A percentile compares a stretch with the other conserved stretches of the same genome.
Conservation (phyloP, 2,113 vertebrate genomes). For the Tragulus kanchil region DNA sequence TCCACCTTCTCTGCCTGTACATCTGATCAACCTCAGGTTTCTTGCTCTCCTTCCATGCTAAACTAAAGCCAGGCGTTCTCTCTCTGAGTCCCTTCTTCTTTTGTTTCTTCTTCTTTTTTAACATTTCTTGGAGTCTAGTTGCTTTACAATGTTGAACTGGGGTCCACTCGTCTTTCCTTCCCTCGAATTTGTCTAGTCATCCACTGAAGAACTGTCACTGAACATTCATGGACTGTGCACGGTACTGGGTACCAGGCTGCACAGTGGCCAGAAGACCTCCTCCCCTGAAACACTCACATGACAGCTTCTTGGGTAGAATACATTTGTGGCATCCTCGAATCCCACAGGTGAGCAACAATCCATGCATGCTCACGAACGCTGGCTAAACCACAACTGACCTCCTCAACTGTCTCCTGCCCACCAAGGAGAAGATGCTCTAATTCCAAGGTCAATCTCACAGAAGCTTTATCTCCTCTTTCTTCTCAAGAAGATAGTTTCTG, state of each 20-base stretch:
- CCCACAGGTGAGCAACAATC: not conserved
- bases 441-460: not conserved
- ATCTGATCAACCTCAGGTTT: too few relatives aligned
- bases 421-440: not conserved
- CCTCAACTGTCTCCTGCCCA: rapidly evolving
- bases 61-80: rapidly evolving
- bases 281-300: not conserved
- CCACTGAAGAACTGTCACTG: rapidly evolving
- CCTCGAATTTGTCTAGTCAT: not conserved
- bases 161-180: not conserved
- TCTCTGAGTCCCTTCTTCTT: not conserved
- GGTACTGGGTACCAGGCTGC: rapidly evolving
- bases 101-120: not conserved
- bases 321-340: not conserved
- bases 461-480: not conserved
- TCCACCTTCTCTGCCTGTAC: rapidly evolving
- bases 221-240: not conserved
- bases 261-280: rapidly evolving
- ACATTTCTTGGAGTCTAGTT: not conserved
- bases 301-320: not conserved
- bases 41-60: not conserved
- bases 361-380: not conserved
- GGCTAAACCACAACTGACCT: rapidly evolving
- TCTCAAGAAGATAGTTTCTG: not conserved
- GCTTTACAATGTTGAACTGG: not conserved